Percentiles rank a stretch among this genome's conserved stretches.
phyloP scores from a whole-genome alignment of 2,797 vertebrate genomes.

The Coregonus sp. region DNA sequence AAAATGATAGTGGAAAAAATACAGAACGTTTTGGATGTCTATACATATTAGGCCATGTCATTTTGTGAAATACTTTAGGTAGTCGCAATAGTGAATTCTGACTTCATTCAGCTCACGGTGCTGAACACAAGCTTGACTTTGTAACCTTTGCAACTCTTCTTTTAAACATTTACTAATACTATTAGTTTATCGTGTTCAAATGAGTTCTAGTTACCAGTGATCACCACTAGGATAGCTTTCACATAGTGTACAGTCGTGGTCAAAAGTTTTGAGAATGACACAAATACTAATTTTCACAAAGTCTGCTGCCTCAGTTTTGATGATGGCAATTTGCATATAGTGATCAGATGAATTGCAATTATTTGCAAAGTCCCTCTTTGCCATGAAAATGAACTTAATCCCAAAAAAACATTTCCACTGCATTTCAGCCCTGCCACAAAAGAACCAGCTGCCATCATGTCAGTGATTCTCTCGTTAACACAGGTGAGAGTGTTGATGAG shows the following conservation, averaged over 20 bases:
- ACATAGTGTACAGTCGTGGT: neutral
- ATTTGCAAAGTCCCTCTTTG: too few relatives aligned
- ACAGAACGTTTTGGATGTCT: conserved; percentile 5
- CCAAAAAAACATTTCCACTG: too few relatives aligned
- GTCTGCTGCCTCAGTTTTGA: too few relatives aligned
- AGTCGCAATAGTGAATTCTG: conserved; percentile 23
- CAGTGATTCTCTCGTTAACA: too few relatives aligned
- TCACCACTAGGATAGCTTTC: neutral
- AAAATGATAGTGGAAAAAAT: conserved; percentile 20
- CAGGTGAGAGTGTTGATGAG: too few relatives aligned
- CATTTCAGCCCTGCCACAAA: too few relatives aligned
- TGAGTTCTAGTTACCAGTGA: conserved; percentile 24
- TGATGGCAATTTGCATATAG: too few relatives aligned
- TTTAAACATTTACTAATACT: conserved; percentile 12
- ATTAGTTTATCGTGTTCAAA: conserved; percentile 14
- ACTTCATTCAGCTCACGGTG: conserved; percentile 20
- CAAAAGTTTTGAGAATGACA: too few relatives aligned
- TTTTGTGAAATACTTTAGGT: conserved; percentile 16
- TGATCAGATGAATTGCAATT: too few relatives aligned
- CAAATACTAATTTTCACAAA: too few relatives aligned
- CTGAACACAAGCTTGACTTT: conserved; percentile 19
- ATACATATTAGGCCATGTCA: conserved; percentile 18
- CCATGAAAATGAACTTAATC: too few relatives aligned
- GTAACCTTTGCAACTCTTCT: neutral
- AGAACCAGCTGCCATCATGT: too few relatives aligned